phyloP scores from a whole-genome alignment of 2,888 invertebrate species.

The Argynnis bischoffii region DNA sequence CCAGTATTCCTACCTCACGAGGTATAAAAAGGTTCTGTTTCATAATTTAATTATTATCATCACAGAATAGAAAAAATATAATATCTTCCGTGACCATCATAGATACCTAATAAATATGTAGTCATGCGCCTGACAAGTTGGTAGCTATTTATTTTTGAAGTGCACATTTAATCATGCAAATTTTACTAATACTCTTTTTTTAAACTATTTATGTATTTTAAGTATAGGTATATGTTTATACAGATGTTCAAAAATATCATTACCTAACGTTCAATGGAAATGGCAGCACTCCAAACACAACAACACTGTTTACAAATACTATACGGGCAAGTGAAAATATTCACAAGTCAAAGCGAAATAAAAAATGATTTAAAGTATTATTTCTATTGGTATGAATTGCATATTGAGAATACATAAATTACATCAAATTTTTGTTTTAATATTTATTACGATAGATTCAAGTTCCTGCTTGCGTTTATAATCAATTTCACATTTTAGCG shows the following conservation, averaged over 20 bases:
- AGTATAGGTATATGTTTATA: not conserved
- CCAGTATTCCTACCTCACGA: no score
- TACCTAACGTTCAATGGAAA: conserved; percentile 48
- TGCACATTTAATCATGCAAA: not conserved
- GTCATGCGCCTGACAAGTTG: no score
- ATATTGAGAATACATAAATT: conserved; percentile 7
- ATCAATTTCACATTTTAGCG: no score
- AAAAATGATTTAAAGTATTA: conserved; percentile 27
- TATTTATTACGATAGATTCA: not conserved
- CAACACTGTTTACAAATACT: conserved; percentile 57
- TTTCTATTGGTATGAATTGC: conserved; percentile 9
- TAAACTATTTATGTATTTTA: conserved; percentile 5
- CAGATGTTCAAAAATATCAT: conserved; percentile 32
- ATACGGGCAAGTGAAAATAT: conserved; percentile 42
- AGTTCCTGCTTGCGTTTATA: no score
- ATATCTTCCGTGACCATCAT: no score
- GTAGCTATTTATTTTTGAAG: no score
- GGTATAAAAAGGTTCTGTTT: no score
- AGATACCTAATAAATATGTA: no score
- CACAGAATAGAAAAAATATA: no score
- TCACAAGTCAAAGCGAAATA: conserved; percentile 26
- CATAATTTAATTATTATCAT: no score
- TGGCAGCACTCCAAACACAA: conserved; percentile 52
- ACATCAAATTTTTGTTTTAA: not conserved
- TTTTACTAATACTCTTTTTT: not conserved